Evolutionary conservation across 2,797 vertebrate species (phyloP), one percentile per base, ranked within the genome.

Genomic region (Thalassophryne amazonica): DNA sequence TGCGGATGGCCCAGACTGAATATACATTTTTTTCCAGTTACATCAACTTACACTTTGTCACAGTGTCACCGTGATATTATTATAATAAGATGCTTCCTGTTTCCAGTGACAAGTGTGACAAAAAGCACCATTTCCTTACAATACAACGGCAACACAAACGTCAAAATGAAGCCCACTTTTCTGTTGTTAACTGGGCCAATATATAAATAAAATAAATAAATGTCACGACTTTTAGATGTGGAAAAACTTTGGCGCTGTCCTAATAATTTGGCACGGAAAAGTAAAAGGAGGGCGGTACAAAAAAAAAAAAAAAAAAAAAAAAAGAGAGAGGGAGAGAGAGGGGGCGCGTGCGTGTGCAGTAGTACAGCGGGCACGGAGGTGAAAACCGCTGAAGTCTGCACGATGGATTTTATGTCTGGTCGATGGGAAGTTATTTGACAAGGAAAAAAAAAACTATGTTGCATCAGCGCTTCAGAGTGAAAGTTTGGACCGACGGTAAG

Each of bases 241-340:
- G n/a, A 36, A 29, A 5, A 12, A 11, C 3, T 31, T 47, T 30
- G 23, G 0, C 24, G 48, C 5, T 32, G n/a, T n/a, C n/a, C n/a
- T n/a, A 36, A 15, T 47, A 54, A 13, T 7, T 4, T 50, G 17
- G 14, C 1, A 19, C 66, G 6, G 18, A 12, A 11, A 38, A 47
- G 42, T 15, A 9, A 56, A 51, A 72, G 62, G 64, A 39, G 71
- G 74, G 76, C 52, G 69, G 70, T 27, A 37, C 71, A 4, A n/a
- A n/a, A n/a, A n/a, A n/a, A n/a, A n/a, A n/a, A n/a, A n/a, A n/a
- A n/a, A n/a, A n/a, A n/a, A n/a, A n/a, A n/a, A n/a, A n/a, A n/a
- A n/a, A n/a, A n/a, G n/a, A n/a, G n/a, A n/a, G n/a, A 47, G 45
- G 27, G 8, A 29, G 14, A 23, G 3, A 32, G 17, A 2, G 30